Evolutionary conservation across 2,113 vertebrate genomes (phyloP).

Genomic region (Rhynchopsitta pachyrhyncha): DNA sequence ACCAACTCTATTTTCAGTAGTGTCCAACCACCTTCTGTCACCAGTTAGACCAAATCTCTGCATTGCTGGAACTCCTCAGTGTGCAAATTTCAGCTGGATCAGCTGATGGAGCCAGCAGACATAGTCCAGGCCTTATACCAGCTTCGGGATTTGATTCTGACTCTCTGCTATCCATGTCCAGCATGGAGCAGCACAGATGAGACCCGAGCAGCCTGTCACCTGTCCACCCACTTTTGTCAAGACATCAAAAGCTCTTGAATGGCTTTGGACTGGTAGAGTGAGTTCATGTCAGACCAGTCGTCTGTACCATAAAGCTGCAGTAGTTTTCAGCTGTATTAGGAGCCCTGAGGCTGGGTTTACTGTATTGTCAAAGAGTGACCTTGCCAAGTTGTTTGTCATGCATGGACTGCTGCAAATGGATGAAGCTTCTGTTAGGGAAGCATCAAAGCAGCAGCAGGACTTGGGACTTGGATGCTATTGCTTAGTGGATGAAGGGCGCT

Average conservation of each 20-base stretch:
- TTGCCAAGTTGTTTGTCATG: not conserved
- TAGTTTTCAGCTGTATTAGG: not conserved
- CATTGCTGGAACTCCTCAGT: not conserved
- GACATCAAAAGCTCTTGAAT: not conserved
- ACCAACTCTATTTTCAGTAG: not conserved
- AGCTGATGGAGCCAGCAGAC: not conserved
- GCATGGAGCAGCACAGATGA: not conserved
- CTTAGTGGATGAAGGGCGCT: not conserved
- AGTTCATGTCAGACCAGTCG: not conserved
- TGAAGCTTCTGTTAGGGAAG: not conserved
- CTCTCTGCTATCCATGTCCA: not conserved
- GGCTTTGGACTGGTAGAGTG: not conserved
- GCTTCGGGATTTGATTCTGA: not conserved
- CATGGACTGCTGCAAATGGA: not conserved
- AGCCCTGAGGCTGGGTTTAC: accelerated
- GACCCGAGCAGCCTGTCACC: not conserved
- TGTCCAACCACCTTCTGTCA: not conserved
- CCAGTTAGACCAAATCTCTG: not conserved
- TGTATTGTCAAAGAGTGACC: accelerated
- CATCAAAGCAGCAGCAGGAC: not conserved
- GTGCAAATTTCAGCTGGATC: not conserved
- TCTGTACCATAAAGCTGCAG: not conserved
- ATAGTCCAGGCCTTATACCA: not conserved
- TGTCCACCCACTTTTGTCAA: not conserved
- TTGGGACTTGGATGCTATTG: not conserved